Evolutionary conservation across 2,113 vertebrate species (phyloP).

Genomic region (Malurus elegans): DNA sequence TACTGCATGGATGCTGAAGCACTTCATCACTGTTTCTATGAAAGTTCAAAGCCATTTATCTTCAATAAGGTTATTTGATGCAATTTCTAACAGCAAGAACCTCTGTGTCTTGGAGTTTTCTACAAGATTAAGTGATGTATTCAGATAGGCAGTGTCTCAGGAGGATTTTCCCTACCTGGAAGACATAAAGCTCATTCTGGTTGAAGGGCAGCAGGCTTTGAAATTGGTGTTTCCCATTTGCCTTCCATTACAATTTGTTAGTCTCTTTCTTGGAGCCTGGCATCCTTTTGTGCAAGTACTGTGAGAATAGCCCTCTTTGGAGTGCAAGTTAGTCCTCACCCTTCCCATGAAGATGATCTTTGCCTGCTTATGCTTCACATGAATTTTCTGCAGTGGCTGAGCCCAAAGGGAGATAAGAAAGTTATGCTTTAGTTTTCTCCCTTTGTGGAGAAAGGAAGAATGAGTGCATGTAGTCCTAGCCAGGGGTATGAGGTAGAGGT

Average conservation of each 20-base stretch:
- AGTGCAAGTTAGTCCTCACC: neutral
- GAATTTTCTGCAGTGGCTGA: neutral
- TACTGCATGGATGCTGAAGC: neutral
- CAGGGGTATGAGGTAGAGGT: neutral
- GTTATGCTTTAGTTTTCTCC: neutral
- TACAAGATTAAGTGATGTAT: conserved; percentile 56
- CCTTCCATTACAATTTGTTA: neutral
- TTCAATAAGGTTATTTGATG: conserved; percentile 44
- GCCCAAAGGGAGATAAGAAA: neutral
- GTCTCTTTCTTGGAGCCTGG: neutral
- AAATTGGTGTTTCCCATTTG: neutral
- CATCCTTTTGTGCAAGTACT: neutral
- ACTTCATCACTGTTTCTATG: conserved; percentile 49
- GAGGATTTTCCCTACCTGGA: neutral
- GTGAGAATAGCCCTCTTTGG: neutral
- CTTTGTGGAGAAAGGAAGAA: neutral
- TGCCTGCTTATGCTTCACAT: neutral
- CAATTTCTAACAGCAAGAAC: conserved; percentile 33
- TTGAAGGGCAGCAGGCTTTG: neutral
- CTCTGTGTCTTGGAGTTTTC: conserved; percentile 19
- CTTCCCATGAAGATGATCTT: neutral
- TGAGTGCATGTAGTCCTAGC: neutral
- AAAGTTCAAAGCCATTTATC: conserved; percentile 63
- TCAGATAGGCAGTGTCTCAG: conserved; percentile 19
- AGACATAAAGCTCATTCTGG: neutral